A percentile compares a stretch with the other conserved stretches of the same genome.
Conservation (phyloP, 2,888 invertebrate species). For the Digitonthophagus gazella region DNA sequence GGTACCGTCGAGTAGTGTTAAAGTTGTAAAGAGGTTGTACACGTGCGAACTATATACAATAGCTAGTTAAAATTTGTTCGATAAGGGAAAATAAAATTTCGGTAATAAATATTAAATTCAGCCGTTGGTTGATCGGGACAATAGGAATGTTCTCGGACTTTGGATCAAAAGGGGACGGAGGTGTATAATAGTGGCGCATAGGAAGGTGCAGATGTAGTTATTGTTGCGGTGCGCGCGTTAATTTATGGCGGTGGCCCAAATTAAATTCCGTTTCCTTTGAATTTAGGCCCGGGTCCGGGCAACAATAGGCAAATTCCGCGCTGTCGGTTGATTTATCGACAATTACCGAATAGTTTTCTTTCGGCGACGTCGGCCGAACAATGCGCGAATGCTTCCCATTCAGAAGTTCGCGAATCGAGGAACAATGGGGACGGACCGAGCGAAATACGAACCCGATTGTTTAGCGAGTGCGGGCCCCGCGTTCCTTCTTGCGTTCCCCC, state of each 20-base stretch:
- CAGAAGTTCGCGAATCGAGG: not conserved
- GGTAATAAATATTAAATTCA: not conserved
- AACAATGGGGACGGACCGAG: not conserved
- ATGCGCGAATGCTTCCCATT: not conserved
- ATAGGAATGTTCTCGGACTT: not conserved
- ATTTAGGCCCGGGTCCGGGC: conserved; percentile 3
- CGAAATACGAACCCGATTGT: not conserved
- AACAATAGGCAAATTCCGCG: conserved; percentile 12
- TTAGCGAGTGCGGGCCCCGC: not conserved
- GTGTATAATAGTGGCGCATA: not conserved
- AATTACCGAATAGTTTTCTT: not conserved
- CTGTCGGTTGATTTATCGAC: not conserved
- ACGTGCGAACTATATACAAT: too few relatives aligned
- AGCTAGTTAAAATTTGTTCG: not conserved
- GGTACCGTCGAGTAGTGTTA: too few relatives aligned
- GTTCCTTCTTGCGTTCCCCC: not conserved
- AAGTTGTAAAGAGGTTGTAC: too few relatives aligned
- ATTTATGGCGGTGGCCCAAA: conserved; percentile 11
- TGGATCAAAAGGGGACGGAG: not conserved
- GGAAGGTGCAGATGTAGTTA: not conserved
- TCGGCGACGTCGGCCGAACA: not conserved
- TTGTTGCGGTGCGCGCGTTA: not conserved
- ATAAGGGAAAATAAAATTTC: not conserved
- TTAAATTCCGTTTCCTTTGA: conserved; percentile 10
- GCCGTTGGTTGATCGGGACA: not conserved